phyloP scores from a whole-genome alignment of 2,797 vertebrate species.

The Garrulus glandarius region DNA sequence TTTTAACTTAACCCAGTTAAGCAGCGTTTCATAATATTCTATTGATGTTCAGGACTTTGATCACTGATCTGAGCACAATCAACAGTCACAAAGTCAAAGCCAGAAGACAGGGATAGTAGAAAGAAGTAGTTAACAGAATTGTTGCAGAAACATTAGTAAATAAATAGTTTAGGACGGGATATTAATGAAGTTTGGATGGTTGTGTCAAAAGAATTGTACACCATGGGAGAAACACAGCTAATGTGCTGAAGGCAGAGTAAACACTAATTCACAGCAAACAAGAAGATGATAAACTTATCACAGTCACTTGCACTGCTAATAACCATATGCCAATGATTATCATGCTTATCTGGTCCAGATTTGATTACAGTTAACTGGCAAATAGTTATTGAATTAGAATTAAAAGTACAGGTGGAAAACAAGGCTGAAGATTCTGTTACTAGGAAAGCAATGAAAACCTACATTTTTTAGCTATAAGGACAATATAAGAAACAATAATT shows the following conservation, averaged over 20 bases:
- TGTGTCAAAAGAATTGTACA: background rate
- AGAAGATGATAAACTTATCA: background rate
- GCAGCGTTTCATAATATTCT: background rate
- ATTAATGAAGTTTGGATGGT: background rate
- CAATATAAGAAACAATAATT: background rate
- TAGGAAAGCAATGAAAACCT: background rate
- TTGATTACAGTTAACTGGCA: background rate
- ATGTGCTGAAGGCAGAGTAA: background rate
- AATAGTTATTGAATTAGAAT: background rate
- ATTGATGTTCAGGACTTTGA: background rate
- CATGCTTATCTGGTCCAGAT: background rate
- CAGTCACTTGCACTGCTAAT: background rate
- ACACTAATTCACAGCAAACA: background rate
- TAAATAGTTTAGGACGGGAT: background rate
- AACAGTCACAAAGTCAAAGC: background rate
- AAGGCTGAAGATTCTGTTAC: background rate
- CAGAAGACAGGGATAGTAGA: background rate
- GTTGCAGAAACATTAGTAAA: background rate
- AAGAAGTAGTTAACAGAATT: background rate
- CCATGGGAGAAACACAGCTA: background rate
- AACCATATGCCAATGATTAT: background rate
- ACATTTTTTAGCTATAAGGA: background rate
- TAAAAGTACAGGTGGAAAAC: background rate
- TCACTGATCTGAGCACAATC: background rate
- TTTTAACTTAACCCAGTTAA: background rate